Conservation (phyloP, 2,797 vertebrate genomes). For the Spinus pinus region DNA sequence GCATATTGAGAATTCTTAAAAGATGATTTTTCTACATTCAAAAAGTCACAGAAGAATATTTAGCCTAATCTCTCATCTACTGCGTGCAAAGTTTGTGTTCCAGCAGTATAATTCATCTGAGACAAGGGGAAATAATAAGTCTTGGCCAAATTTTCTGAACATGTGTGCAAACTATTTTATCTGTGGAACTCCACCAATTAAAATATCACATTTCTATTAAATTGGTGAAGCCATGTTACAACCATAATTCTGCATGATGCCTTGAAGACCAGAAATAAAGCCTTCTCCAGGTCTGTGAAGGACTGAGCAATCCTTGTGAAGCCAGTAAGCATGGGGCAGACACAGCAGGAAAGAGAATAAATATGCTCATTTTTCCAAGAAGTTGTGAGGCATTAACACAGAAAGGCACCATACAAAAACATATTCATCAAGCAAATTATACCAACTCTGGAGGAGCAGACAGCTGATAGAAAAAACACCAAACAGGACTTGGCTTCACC, state of each 20-base stretch:
- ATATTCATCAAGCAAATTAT: conserved; percentile 1
- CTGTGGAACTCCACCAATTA: neutral
- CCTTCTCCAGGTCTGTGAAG: neutral
- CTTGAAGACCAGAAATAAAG: neutral
- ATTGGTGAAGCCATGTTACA: neutral
- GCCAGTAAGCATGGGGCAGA: neutral
- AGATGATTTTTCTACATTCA: neutral
- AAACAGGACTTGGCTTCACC: neutral
- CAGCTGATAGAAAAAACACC: neutral
- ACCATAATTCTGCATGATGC: neutral
- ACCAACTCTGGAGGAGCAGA: neutral
- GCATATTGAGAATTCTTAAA: neutral
- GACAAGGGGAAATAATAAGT: neutral
- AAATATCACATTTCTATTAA: neutral
- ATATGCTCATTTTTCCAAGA: neutral
- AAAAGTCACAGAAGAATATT: neutral
- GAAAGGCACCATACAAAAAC: neutral
- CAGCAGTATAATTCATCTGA: neutral
- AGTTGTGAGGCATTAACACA: conserved; percentile 28
- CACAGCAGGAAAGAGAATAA: neutral
- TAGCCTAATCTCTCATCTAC: neutral
- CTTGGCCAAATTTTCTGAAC: neutral
- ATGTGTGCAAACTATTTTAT: neutral
- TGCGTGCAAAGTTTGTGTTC: neutral
- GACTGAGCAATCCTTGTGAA: neutral